Base-by-base conservation (phyloP, 2,888 invertebrate genomes). In the Leptogaster cylindrica region DNA sequence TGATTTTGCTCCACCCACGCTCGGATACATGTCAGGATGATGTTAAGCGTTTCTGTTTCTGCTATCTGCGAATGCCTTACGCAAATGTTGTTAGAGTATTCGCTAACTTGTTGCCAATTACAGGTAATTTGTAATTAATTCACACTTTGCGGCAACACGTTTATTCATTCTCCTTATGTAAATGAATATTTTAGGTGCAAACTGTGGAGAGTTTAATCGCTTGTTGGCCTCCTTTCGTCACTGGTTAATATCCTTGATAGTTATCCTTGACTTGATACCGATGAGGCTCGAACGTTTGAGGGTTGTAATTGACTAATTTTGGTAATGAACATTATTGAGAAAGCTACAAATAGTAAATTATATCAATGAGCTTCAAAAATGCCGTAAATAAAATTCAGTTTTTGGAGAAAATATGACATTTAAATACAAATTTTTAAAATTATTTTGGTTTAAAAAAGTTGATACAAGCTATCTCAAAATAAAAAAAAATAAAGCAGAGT, bases 81-180 rank as follows among this genome's bases (percentile, higher is more conserved):
- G 55, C 48, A 51, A 69, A 48, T 50, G 36, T 39, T 50, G 39
- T 36, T 65, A 27, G 48, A 50, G 33, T 2, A 50, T 65, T 36
- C 50, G 50, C 65, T 67, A 67, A 69, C 67, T 67, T 58, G 58
- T 67, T 69, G 67, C 67, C 67, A 69, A 69, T 69, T 69, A 69
- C 67, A 67, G 48, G 65, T 67, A 70, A 70, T 70, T 70, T 67
- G 67, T 70, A 67, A 67, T 70, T 70, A 70, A 67, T 70, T 70
- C 70, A 70, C 70, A 70, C 69, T 69, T 67, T 67, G 69, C 41
- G 69, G 69, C 50, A 52, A 33, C 41, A 63, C 66, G 52, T 52
- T 68, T 44, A 61, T 61, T 27, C 61, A 44, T 55, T 44, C 44
- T 61, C 44, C 44, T 44, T 61, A 61, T 61, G 61, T 44, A 61